phyloP scores from a whole-genome alignment of 2,797 vertebrate genomes.

The Diplodus puntazzo region DNA sequence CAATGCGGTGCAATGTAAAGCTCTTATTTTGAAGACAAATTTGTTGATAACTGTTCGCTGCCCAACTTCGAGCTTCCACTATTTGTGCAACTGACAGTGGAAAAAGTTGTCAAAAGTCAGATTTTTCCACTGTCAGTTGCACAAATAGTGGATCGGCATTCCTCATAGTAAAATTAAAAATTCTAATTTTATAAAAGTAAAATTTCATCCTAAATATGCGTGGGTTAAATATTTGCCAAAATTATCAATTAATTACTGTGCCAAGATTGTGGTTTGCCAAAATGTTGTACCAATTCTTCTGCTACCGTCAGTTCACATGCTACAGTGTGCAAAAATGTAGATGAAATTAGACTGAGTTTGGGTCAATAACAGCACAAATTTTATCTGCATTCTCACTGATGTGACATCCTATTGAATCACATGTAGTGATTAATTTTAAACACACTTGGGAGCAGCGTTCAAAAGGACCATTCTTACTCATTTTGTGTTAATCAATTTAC shows the following conservation, averaged over 20 bases:
- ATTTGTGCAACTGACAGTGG: too few species aligned
- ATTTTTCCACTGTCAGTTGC: not conserved
- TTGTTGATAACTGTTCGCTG: too few species aligned
- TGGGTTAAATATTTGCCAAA: not conserved
- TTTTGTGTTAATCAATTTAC: not conserved
- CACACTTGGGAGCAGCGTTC: not conserved
- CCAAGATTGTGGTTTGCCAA: constrained; percentile 17
- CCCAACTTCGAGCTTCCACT: too few species aligned
- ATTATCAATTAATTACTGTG: constrained; percentile 18
- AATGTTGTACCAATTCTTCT: not conserved
- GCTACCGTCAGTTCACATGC: not conserved
- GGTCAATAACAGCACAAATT: not conserved
- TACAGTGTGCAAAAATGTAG: not conserved
- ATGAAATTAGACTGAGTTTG: constrained; percentile 8
- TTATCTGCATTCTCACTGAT: not conserved
- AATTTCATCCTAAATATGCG: constrained; percentile 7
- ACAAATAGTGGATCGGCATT: not conserved
- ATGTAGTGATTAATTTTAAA: not conserved
- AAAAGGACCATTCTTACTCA: not conserved
- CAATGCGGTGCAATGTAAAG: too few species aligned
- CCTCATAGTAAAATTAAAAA: not conserved
- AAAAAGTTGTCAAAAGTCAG: not conserved
- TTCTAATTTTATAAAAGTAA: not conserved
- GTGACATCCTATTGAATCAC: constrained; percentile 8
- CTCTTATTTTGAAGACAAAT: too few species aligned